phyloP scores from a whole-genome alignment of 2,888 invertebrate genomes.

The Dugesia japonica region DNA sequence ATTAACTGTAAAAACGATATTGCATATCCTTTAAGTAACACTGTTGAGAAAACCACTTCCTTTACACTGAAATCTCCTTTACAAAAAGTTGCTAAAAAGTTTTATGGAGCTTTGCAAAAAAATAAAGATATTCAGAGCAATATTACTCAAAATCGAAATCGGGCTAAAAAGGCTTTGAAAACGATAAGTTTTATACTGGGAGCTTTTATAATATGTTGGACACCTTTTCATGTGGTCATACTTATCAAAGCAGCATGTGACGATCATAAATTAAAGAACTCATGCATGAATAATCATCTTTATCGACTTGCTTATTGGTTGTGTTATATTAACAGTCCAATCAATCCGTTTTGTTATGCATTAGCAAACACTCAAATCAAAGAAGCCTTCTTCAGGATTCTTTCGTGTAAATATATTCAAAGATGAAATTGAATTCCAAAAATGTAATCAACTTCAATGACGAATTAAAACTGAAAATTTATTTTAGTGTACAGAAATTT shows the following conservation, averaged over 20 bases:
- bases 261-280: conserved; percentile 37
- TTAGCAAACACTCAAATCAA: conserved; percentile 97
- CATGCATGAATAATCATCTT: conserved; percentile 38
- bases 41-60: neutral
- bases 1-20: neutral
- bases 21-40: neutral
- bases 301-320: conserved; percentile 52
- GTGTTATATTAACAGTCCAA: conserved; percentile 93
- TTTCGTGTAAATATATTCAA: conserved; percentile 44
- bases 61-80: neutral
- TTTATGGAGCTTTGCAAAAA: conserved; percentile 4
- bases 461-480: too few species aligned
- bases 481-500: too few species aligned
- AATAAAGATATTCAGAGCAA: neutral
- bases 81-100: conserved; percentile 6
- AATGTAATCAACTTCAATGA: too few species aligned
- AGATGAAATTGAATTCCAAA: neutral
- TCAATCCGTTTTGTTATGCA: conserved; percentile 97
- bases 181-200: conserved; percentile 97
- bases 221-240: conserved; percentile 88
- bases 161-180: conserved; percentile 87
- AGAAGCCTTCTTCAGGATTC: conserved; percentile 83
- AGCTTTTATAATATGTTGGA: conserved; percentile 92
- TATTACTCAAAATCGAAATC: conserved; percentile 52
- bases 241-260: conserved; percentile 81